Conservation (phyloP, 1,140 invertebrate species). For the Drosophila tani region DNA sequence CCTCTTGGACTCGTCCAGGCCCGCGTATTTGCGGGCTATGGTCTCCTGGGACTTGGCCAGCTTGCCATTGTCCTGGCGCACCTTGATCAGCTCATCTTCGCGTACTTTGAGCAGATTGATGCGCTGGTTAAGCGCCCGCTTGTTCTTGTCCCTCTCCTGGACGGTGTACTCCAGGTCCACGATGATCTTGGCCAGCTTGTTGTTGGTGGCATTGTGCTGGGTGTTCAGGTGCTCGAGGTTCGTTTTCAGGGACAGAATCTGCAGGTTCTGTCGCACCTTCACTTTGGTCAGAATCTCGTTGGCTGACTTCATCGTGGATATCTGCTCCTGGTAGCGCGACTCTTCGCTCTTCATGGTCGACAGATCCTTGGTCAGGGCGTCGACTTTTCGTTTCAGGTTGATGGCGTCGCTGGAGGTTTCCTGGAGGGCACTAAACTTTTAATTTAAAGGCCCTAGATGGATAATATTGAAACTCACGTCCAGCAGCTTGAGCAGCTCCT, state of each 20-base stretch:
- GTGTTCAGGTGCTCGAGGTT: constrained; percentile 82
- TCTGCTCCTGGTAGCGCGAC: constrained; percentile 74
- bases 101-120: constrained; percentile 78
- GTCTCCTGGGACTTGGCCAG: constrained; percentile 76
- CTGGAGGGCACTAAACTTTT: constrained; percentile 60
- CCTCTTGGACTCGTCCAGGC: constrained; percentile 69
- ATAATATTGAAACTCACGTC: constrained; percentile 69
- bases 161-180: constrained; percentile 79
- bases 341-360: constrained; percentile 64
- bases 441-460: background rate
- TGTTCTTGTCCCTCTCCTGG: constrained; percentile 77
- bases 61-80: constrained; percentile 76
- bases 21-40: constrained; percentile 72
- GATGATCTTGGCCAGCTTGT: constrained; percentile 77
- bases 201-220: constrained; percentile 74
- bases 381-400: constrained; percentile 72
- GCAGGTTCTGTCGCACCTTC: constrained; percentile 82
- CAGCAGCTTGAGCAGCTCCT: constrained; percentile 85
- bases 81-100: constrained; percentile 79
- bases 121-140: constrained; percentile 67
- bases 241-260: constrained; percentile 80
- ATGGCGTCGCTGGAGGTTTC: constrained; percentile 80
- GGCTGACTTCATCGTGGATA: constrained; percentile 59
- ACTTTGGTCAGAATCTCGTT: constrained; percentile 79
- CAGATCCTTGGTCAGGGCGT: constrained; percentile 77